Base-by-base conservation (phyloP, 2,797 vertebrate genomes). In the Mormyrus proboscirostris region DNA sequence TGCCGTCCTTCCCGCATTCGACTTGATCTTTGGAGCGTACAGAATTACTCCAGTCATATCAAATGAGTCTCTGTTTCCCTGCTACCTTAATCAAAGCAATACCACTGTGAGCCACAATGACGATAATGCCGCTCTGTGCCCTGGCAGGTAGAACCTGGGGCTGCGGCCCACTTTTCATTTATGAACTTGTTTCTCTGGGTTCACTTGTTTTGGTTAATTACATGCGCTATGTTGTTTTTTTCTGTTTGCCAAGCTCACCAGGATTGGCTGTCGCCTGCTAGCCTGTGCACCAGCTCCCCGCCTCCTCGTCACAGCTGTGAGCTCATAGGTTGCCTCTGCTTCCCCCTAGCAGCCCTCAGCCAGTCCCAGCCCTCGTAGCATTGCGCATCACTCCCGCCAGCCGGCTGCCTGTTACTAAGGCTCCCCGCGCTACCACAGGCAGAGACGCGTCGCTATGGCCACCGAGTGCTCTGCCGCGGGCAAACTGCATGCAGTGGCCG, bases 381-480 rank as follows among this genome's bases (percentile, higher is more conserved):
- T 79, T 7, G 73, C 1, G 0, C 73, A 41, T 47, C 38, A 79
- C 38, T 79, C 73, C 73, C 19, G 8, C 73, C 41, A 79, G 73
- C 73, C 16, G n/a, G 73, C 73, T 41, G 73, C 41, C 73, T 79
- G 73, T 79, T 79, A 79, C 73, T 41, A 79, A 79, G 73, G 73
- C 73, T 79, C 73, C 73, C 16, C 8, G 2, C 41, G 7, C 41
- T 82, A 47, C 76, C 76, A 22, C 76, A 47, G 50, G 65, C 65
- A 38, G 50, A n/a, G 16, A 51, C 29, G 16, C 88, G 49, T 88
- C 88, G 50, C 38, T 10, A n/a, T 22, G 25, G 47, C 25, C 88
- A 55, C 38, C 0, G 38, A 44, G 38, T 2, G 10, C 73, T 8
- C 38, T 19, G 33, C 73, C 14, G 73, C 29, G 0, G 12, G 69